phyloP scores from a whole-genome alignment of 2,888 invertebrate genomes.

The Alviniconcha strummeri region DNA sequence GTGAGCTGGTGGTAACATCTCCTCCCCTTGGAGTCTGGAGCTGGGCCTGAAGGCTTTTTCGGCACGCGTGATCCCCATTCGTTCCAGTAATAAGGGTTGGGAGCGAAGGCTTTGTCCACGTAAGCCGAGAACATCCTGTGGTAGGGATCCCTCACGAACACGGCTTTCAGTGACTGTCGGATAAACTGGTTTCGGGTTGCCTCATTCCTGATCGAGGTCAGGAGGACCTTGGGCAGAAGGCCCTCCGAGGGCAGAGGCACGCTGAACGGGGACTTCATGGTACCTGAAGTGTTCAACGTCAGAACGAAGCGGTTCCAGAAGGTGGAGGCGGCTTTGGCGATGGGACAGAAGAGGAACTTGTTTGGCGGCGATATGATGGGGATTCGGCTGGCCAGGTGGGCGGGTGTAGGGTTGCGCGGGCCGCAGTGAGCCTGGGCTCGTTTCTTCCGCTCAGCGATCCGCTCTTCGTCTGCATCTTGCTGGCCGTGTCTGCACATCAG shows the following conservation, averaged over 20 bases:
- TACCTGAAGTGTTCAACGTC: slow-evolving; percentile 26
- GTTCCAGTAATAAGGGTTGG: slow-evolving; percentile 47
- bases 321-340: slow-evolving; percentile 33
- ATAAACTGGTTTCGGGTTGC: slow-evolving; percentile 3
- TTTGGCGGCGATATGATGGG: not conserved
- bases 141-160: slow-evolving; percentile 46
- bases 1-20: slow-evolving; percentile 36
- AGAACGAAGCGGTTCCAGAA: slow-evolving; percentile 37
- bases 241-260: slow-evolving; percentile 12
- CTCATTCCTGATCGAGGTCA: not conserved
- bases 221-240: too few species aligned
- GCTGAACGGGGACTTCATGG: slow-evolving; percentile 34
- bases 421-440: too few species aligned
- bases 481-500: too few species aligned
- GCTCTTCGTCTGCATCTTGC: too few species aligned
- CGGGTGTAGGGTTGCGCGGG: too few species aligned
- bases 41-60: not conserved
- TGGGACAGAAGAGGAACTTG: slow-evolving; percentile 29
- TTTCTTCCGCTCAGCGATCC: too few species aligned
- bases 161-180: slow-evolving; percentile 24
- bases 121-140: slow-evolving; percentile 45
- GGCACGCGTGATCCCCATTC: slow-evolving; percentile 30
- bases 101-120: slow-evolving; percentile 46
- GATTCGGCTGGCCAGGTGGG: not conserved
- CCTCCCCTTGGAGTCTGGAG: too few species aligned